Base-by-base conservation (phyloP, 2,797 vertebrate genomes). In the Carduelis carduelis region DNA sequence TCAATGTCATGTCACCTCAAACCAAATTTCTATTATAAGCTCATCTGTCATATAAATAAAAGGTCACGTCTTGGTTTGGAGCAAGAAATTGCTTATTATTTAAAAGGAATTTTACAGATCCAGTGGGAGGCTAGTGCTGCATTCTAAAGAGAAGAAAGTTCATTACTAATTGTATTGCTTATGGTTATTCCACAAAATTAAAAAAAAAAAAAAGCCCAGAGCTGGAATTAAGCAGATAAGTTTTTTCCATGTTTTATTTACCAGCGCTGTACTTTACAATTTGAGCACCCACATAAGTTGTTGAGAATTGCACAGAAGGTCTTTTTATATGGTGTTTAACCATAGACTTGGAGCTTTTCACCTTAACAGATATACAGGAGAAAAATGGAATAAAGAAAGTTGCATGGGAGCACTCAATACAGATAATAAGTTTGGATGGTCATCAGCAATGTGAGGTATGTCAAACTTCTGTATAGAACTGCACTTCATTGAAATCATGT, bases 21-120 rank as follows among this genome's bases (percentile, higher is more conserved):
- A 89, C 30, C 34, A 83, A 79, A 70, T 39, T 75, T 13, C 39
- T 61, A 64, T 94, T 94, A 71, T 75, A 93, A 94, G 80, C 41
- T 77, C 49, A 61, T 63, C 69, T 83, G 35, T 61, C 71, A 77
- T 82, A 79, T 83, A 90, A 93, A 89, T 80, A 85, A 89, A 91
- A 96, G 78, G 75, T 92, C 81, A 87, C 11, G 14, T 34, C 37
- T 96, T 77, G 32, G 14, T 90, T 92, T 87, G 21, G 60, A 80
- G 56, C 9, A 94, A 82, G 35, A 84, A 89, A 84, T 74, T 84
- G 37, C 30, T 70, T 70, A 82, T 89, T 90, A 94, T 87, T 80
- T 92, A 83, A 80, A 89, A 92, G 55, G 34, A 90, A 47, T 4
- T 68, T 83, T 96, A n/a, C 44, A 85, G 60, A 84, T 64, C n/a